phyloP scores from a whole-genome alignment of 2,888 invertebrate genomes.

The Pelosia muscerda region DNA sequence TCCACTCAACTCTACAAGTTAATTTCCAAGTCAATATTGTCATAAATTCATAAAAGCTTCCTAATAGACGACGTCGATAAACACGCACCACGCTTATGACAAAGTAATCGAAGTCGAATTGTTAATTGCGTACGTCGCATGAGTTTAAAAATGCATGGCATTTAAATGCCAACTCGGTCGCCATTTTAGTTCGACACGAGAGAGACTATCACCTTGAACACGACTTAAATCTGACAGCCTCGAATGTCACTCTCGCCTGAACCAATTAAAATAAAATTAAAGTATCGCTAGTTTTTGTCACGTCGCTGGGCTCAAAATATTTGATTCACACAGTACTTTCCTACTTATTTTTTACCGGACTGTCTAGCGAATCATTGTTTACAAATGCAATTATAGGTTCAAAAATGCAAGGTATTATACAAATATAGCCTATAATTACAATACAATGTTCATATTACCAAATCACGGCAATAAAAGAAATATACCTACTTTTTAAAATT shows the following conservation, averaged over 20 bases:
- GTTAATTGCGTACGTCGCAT: constrained; percentile 82
- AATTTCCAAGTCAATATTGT: constrained; percentile 66
- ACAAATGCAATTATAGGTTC: constrained; percentile 19
- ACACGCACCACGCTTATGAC: constrained; percentile 75
- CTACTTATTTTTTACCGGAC: constrained; percentile 25
- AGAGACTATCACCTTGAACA: constrained; percentile 85
- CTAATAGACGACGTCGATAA: constrained; percentile 69
- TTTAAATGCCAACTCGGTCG: constrained; percentile 85
- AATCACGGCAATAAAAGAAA: constrained; percentile 6
- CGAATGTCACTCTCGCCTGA: constrained; percentile 82
- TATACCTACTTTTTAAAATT: background rate
- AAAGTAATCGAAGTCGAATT: constrained; percentile 82
- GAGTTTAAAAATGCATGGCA: constrained; percentile 86
- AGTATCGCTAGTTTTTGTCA: constrained; percentile 69
- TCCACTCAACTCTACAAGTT: constrained; percentile 70
- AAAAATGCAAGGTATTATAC: constrained; percentile 16
- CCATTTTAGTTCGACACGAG: constrained; percentile 82
- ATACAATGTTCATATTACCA: constrained; percentile 16
- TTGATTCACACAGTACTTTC: constrained; percentile 32
- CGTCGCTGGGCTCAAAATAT: constrained; percentile 44
- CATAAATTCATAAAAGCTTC: constrained; percentile 71
- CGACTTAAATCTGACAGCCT: constrained; percentile 86
- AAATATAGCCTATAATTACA: constrained; percentile 23
- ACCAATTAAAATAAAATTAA: constrained; percentile 79
- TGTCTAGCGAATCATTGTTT: constrained; percentile 23